Base-by-base conservation (phyloP, 2,113 vertebrate genomes). In the Tangachromis dhanisi region DNA sequence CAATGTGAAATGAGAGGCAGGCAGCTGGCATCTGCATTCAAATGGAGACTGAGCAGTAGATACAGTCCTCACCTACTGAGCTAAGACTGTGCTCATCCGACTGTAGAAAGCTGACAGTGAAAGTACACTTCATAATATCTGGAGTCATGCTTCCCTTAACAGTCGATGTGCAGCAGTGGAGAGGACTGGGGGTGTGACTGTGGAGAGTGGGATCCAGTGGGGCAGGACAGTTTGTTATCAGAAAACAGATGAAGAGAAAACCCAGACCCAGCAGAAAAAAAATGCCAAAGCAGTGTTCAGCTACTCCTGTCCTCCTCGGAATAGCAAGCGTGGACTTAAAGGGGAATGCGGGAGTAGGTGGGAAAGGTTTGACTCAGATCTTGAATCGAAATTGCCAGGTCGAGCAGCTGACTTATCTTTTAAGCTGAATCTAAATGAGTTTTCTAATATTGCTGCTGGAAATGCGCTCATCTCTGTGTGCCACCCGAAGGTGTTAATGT, bases 11-110 rank as follows among this genome's bases (percentile, higher is more conserved):
- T 84, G 71, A 92, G 55, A 83, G 81, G 83, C 26, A 57, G 83
- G 83, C 76, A 73, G 87, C 89, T 84, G 82, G 53, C 53, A 88
- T 91, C 88, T 66, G 88, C 81, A 83, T 71, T 91, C 63, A 84
- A 86, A 92, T 45, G 53, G 76, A 92, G 89, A 83, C 33, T 29
- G 83, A 85, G 73, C 78, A 33, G 86, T 68, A 89, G 81, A 90
- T 88, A 73, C 80, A 81, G 88, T 35, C 53, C 54, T 85, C 59
- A 89, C 83, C 83, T 87, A 81, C 80, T 24, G 85, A 89, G 80
- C 6, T 85, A 51, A 76, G 51, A 81, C 78, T 83, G 47, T 83
- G 83, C 78, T 89, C 57, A 87, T 88, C 63, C 71, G 83, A 83
- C 84, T 86, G 66, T 57, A 61, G 59, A 71, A 19, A 80, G 88